These are phyloP conservation scores for Athrips mouffetella DNA, from an alignment of 2,888 invertebrate genomes.

Conservation along the genomic window DNA sequence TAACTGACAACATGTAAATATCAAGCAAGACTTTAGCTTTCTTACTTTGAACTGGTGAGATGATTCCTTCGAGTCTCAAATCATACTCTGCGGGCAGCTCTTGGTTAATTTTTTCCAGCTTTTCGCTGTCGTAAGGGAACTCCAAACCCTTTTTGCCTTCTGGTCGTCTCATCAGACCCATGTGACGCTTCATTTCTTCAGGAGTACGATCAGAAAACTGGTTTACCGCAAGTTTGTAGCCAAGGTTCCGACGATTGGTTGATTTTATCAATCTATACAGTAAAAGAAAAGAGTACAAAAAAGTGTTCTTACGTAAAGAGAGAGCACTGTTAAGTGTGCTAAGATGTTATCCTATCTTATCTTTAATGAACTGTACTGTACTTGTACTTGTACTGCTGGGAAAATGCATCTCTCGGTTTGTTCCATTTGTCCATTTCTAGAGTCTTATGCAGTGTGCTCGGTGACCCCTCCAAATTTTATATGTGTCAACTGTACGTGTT, in stretches of 20 bases:
- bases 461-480: no score
- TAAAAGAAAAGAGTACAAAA: background rate
- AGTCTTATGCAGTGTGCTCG: no score
- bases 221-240: constrained; percentile 51
- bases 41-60: constrained; percentile 51
- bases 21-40: no score
- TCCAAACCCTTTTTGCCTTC: constrained; percentile 42
- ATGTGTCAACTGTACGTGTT: no score
- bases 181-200: constrained; percentile 44
- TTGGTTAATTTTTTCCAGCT: constrained; percentile 30
- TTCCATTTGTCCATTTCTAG: no score
- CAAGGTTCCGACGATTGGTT: constrained; percentile 43
- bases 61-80: constrained; percentile 43
- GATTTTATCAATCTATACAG: constrained; percentile 35
- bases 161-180: constrained; percentile 38
- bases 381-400: no score
- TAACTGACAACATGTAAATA: no score
- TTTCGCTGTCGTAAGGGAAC: constrained; percentile 46
- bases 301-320: background rate
- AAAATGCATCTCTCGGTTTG: no score
- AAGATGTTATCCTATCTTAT: no score
- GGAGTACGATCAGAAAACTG: constrained; percentile 55
- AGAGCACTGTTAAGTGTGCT: no score
- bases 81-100: constrained; percentile 48
- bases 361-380: no score